Evolutionary conservation across 1,140 invertebrate species (phyloP), one percentile per base, ranked within the genome.

Genomic region (Drosophila carrolli): DNA sequence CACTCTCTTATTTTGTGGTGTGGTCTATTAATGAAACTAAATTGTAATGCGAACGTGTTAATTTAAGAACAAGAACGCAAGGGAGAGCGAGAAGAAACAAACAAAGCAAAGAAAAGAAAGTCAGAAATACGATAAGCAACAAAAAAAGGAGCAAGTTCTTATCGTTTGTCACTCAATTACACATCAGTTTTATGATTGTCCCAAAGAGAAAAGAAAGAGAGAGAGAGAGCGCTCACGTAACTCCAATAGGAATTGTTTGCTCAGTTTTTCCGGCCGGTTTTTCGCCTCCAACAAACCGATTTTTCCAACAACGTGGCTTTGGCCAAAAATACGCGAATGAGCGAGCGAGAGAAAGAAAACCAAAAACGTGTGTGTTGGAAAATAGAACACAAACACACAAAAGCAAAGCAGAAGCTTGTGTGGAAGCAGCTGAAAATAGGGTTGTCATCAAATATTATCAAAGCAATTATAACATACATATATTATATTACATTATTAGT

Each of bases 241-340:
- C 75, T 89, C 84, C 86, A 88, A 89, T 88, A 79, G 76, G 79
- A 89, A 83, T 77, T 89, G 76, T 81, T 88, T 83, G 68, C 54
- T 53, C 65, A 32, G 53, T 88, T 88, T 88, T 86, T 79, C 83
- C 83, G 83, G 83, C 84, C 79, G 80, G 83, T 83, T 88, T 83
- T 83, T 75, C 72, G 54, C 75, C 27, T 73, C 54, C 65, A 38
- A 60, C 71, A 61, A 65, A 59, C 38, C 38, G 37, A 70, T 77
- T 74, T 78, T 71, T 71, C 62, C 73, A 58, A 76, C 59, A 84
- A 75, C 70, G 63, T 75, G 63, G 80, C 79, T 63, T 63, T 81
- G 81, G 76, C 74, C 78, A 86, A 88, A 88, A 89, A 73, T 76
- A 86, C 51, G 53, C 65, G 27, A 66, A 43, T 55, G 27, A 53